Evolutionary conservation across 2,113 vertebrate species (phyloP).

Genomic region (Engystomops pustulosus): DNA sequence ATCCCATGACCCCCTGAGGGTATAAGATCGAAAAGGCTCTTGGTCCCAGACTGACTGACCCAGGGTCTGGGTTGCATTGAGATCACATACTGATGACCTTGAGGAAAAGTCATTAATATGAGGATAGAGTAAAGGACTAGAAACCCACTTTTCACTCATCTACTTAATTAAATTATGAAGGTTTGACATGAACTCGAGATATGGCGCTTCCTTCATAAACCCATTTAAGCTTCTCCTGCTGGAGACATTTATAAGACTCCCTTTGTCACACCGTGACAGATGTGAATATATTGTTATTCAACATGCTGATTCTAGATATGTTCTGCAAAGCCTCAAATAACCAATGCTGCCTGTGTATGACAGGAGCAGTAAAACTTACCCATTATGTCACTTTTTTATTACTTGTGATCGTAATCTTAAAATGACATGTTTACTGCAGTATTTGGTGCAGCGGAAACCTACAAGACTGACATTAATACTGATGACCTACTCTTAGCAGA

Average conservation of each 20-base stretch:
- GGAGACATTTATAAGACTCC: constrained; percentile 24
- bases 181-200: neutral
- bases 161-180: neutral
- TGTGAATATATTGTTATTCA: neutral
- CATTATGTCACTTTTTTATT: constrained; percentile 28
- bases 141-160: too few species aligned
- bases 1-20: too few species aligned
- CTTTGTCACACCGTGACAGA: constrained; percentile 13
- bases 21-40: too few species aligned
- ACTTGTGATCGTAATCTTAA: neutral
- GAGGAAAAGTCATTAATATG: too few species aligned
- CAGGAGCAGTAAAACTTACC: constrained; percentile 17
- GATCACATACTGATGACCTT: too few species aligned
- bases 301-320: neutral
- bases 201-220: neutral
- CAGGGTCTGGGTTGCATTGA: too few species aligned
- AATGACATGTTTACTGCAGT: neutral
- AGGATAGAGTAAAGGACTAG: too few species aligned
- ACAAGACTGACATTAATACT: too few species aligned
- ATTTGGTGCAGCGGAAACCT: neutral
- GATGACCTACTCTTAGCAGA: too few species aligned
- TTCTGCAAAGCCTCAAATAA: constrained; percentile 31
- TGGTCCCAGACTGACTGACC: too few species aligned
- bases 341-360: constrained; percentile 4
- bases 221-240: neutral